Evolutionary conservation across 2,797 vertebrate genomes (phyloP).

Genomic region (Ceyx erithaca): DNA sequence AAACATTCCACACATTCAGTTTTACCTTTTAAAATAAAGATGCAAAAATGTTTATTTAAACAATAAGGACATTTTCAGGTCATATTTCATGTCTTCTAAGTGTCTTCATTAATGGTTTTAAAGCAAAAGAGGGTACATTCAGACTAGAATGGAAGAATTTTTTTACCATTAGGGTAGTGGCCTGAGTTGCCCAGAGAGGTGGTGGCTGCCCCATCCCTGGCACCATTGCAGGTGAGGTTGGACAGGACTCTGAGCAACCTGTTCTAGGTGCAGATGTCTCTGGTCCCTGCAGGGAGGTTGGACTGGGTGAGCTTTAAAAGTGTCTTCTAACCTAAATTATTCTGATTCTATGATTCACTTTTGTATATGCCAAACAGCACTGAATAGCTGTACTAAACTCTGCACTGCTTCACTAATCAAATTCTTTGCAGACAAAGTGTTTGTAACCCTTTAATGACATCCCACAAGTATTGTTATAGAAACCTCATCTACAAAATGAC

Average conservation of each 20-base stretch:
- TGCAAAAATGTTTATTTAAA: not conserved
- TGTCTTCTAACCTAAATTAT: not conserved
- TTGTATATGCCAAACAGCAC: not conserved
- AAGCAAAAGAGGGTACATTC: not conserved
- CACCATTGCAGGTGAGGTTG: too few species aligned
- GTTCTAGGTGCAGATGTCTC: not conserved
- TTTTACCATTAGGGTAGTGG: not conserved
- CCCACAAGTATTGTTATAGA: not conserved
- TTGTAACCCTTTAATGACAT: not conserved
- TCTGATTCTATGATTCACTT: not conserved
- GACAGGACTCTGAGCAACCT: not conserved
- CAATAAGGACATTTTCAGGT: not conserved
- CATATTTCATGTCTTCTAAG: not conserved
- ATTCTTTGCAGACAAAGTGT: not conserved
- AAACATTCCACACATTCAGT: rapidly evolving
- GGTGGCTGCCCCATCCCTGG: not conserved
- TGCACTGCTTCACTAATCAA: not conserved
- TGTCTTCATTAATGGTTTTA: not conserved
- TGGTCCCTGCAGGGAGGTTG: not conserved
- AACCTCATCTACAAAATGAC: not conserved
- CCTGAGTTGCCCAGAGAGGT: not conserved
- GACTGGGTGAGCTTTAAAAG: not conserved
- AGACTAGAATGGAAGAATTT: not conserved
- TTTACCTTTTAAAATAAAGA: not conserved
- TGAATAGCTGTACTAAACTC: not conserved